Conservation (phyloP, 2,888 invertebrate species). For the Celastrina argiolus region DNA sequence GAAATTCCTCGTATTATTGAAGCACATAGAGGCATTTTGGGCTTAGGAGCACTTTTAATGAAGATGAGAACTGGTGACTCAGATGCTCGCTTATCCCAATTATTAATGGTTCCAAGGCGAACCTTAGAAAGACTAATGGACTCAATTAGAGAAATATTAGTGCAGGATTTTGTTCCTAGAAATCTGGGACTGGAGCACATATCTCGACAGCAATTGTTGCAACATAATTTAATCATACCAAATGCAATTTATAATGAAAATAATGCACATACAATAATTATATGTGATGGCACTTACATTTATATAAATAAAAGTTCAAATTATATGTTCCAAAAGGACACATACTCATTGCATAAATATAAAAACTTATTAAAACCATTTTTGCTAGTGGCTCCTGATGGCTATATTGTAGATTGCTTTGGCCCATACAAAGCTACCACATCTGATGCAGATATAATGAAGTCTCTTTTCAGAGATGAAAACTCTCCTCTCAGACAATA, state of each 20-base stretch:
- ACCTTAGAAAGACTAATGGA: conserved; percentile 8
- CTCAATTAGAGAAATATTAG: conserved; percentile 5
- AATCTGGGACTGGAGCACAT: conserved; percentile 13
- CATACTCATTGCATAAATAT: conserved; percentile 17
- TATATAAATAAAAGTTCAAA: conserved; percentile 10
- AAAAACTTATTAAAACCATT: conserved; percentile 22
- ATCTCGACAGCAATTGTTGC: conserved; percentile 20
- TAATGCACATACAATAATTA: conserved; percentile 21
- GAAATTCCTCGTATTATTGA: conserved; percentile 17
- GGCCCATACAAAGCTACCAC: conserved; percentile 25
- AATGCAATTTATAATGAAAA: conserved; percentile 25
- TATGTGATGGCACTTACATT: conserved; percentile 22
- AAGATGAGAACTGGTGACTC: conserved; percentile 28
- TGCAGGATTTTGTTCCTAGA: conserved; percentile 12
- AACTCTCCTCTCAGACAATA: conserved; percentile 18
- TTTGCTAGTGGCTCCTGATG: conserved; percentile 16
- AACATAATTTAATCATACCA: conserved; percentile 25
- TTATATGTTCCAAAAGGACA: background rate
- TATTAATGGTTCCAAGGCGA: background rate
- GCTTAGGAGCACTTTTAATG: conserved; percentile 24
- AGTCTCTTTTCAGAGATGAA: conserved; percentile 26
- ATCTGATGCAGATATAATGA: conserved; percentile 31
- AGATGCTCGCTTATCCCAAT: conserved; percentile 22
- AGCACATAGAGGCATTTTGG: conserved; percentile 24
- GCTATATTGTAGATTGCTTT: conserved; percentile 29